Evolutionary conservation across 2,888 invertebrate genomes (phyloP).

Genomic region (Chorisops tibialis): DNA sequence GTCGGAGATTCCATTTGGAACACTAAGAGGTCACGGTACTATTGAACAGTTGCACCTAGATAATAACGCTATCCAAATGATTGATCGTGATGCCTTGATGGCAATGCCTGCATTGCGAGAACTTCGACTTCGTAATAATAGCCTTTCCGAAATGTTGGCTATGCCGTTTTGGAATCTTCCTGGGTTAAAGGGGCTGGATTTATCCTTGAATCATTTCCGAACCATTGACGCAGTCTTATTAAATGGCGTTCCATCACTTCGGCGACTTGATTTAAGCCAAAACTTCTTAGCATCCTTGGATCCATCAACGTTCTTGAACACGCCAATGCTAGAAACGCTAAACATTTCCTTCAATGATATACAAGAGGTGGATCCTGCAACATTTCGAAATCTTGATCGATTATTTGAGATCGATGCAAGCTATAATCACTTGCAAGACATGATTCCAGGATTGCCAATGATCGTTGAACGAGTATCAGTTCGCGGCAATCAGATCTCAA

Average conservation of each 20-base stretch:
- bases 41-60: constrained; percentile 78
- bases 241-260: constrained; percentile 69
- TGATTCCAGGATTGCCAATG: constrained; percentile 74
- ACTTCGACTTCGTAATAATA: constrained; percentile 78
- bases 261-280: constrained; percentile 72
- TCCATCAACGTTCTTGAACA: constrained; percentile 68
- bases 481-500: constrained; percentile 66
- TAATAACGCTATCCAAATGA: constrained; percentile 69
- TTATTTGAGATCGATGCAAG: constrained; percentile 78
- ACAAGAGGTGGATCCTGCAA: constrained; percentile 67
- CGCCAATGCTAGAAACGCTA: constrained; percentile 70
- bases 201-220: constrained; percentile 71
- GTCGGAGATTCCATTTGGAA: constrained; percentile 73
- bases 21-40: constrained; percentile 73
- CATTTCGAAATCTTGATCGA: constrained; percentile 69
- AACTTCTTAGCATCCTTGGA: constrained; percentile 70
- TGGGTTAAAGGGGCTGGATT: constrained; percentile 76
- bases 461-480: constrained; percentile 73
- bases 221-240: constrained; percentile 69
- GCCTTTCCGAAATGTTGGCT: constrained; percentile 67
- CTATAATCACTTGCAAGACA: constrained; percentile 67
- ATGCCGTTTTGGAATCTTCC: constrained; percentile 83
- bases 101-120: constrained; percentile 82
- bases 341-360: constrained; percentile 77
- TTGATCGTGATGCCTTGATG: constrained; percentile 76